A percentile compares a stretch with the other conserved stretches of the same genome.
phyloP scores from a whole-genome alignment of 35 echinoderm and acorn worm species.

The Heliocidaris tuberculata region DNA sequence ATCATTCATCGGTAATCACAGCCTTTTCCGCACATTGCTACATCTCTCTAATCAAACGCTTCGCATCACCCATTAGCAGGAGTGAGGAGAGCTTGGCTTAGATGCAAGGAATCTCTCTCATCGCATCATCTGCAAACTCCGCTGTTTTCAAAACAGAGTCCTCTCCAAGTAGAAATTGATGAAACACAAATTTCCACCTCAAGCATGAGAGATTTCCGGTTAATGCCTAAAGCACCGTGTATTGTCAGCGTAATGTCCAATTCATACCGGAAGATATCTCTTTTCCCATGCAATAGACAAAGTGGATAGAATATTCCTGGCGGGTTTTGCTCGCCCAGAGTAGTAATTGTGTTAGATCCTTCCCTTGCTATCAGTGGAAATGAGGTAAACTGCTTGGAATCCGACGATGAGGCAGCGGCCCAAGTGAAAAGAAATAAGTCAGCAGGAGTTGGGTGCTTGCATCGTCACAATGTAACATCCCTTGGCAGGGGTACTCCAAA shows the following conservation, averaged over 20 bases:
- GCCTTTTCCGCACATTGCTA: neutral
- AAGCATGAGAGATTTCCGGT: neutral
- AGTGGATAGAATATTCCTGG: neutral
- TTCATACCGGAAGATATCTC: neutral
- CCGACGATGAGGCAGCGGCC: neutral
- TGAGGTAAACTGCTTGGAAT: neutral
- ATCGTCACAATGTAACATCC: neutral
- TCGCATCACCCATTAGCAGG: neutral
- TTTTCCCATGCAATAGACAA: neutral
- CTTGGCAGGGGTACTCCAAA: neutral
- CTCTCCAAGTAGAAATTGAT: neutral
- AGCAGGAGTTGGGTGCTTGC: neutral
- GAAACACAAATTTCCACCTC: neutral
- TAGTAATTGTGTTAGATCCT: neutral
- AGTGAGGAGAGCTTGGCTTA: neutral
- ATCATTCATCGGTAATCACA: constrained; percentile 17
- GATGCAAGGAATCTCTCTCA: neutral
- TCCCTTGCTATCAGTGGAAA: neutral
- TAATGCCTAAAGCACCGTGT: neutral
- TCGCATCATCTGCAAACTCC: neutral
- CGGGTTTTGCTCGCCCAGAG: neutral
- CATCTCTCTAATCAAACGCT: constrained; percentile 10
- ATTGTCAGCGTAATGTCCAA: neutral
- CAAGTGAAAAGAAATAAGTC: neutral
- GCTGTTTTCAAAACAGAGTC: neutral